A percentile compares a stretch with the other conserved stretches of the same genome.
These are phyloP conservation scores for Drosophila sp. DNA, from an alignment of 1,140 invertebrate genomes.

Conservation along the genomic window DNA sequence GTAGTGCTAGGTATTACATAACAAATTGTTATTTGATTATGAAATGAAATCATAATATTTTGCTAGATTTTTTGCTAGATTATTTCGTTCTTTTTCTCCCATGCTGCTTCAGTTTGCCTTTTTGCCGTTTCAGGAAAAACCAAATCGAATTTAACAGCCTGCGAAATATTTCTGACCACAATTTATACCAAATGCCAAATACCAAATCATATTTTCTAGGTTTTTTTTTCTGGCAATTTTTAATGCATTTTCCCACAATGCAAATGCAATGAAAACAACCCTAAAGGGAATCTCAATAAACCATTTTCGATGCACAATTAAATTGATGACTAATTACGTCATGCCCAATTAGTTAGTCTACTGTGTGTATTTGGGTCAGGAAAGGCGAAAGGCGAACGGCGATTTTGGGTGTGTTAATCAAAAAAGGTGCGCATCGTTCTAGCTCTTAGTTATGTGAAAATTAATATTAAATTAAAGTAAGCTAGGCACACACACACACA, in stretches of 20 bases:
- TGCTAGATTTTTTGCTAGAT: background rate
- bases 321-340: slow-evolving; percentile 77
- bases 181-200: background rate
- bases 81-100: background rate
- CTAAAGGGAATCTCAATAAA: slow-evolving; percentile 32
- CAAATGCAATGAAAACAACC: slow-evolving; percentile 41
- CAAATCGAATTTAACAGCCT: slow-evolving; percentile 21
- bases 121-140: slow-evolving; percentile 10
- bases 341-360: slow-evolving; percentile 63
- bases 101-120: background rate
- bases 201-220: slow-evolving; percentile 37
- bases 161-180: background rate
- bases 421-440: slow-evolving; percentile 42
- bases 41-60: slow-evolving; percentile 29
- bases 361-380: slow-evolving; percentile 55
- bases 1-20: slow-evolving; percentile 24
- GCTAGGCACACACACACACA: slow-evolving; percentile 43
- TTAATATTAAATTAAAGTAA: slow-evolving; percentile 67
- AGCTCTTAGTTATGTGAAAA: slow-evolving; percentile 60
- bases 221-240: slow-evolving; percentile 32
- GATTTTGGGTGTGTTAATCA: slow-evolving; percentile 20
- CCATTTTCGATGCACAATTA: slow-evolving; percentile 55
- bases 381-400: background rate
- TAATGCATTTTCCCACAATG: slow-evolving; percentile 42
- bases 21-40: slow-evolving; percentile 54